Conservation (phyloP, 2,113 vertebrate species). For the Cichladusa arquata region DNA sequence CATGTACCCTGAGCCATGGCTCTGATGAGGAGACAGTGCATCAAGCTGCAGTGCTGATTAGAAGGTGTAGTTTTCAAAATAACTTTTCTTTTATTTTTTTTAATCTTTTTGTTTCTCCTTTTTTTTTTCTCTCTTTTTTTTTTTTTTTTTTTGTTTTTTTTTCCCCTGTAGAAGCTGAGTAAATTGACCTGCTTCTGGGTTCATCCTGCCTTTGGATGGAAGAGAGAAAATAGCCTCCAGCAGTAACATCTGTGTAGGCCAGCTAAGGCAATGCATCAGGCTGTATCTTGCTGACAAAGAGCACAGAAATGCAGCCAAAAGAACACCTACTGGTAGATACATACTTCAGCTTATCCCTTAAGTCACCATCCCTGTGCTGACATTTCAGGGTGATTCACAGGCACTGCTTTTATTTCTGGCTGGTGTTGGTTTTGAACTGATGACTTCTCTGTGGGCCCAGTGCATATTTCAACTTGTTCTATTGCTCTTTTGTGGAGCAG, state of each 20-base stretch:
- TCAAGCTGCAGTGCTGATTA: slow-evolving; percentile 2
- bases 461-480: neutral
- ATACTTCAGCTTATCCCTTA: neutral
- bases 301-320: neutral
- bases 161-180: neutral
- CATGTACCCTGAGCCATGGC: neutral
- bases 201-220: neutral
- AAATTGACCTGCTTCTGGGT: slow-evolving; percentile 31
- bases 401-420: neutral
- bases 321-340: neutral
- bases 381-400: neutral
- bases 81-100: neutral
- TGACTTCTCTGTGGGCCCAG: neutral
- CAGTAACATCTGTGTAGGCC: slow-evolving; percentile 10
- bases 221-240: slow-evolving; percentile 23
- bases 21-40: neutral
- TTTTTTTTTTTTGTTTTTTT: neutral
- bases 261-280: slow-evolving; percentile 56
- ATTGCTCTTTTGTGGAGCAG: neutral
- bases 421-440: neutral
- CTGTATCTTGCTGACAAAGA: neutral
- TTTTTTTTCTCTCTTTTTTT: too few species aligned
- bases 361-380: neutral
- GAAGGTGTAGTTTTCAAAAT: slow-evolving; percentile 35
- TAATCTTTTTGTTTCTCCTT: too few species aligned